These are phyloP conservation scores for Dipodomys ordii DNA, from an alignment of 2,113 vertebrate genomes.

Conservation along the genomic window DNA sequence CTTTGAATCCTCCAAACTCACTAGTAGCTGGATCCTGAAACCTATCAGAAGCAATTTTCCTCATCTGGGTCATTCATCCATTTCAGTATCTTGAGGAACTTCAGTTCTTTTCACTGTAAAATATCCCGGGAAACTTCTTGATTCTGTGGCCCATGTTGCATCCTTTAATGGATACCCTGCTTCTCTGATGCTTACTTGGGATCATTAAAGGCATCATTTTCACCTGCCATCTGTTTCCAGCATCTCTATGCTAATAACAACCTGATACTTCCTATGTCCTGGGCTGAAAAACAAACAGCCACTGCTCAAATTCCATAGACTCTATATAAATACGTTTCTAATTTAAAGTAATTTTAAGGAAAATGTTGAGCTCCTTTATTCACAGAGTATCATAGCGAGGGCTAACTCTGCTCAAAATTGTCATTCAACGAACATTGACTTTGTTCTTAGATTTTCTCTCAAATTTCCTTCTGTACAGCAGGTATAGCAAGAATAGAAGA, in stretches of 20 bases:
- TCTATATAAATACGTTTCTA: neutral
- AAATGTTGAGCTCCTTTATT: neutral
- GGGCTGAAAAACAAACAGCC: neutral
- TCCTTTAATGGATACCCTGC: neutral
- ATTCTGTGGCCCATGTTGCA: neutral
- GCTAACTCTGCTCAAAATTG: neutral
- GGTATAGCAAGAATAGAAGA: no score
- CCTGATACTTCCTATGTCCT: neutral
- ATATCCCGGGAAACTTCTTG: neutral
- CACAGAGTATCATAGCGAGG: neutral
- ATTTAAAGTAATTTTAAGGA: slow-evolving; percentile 6
- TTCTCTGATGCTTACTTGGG: neutral
- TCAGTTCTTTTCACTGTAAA: neutral
- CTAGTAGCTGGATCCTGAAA: neutral
- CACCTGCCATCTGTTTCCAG: neutral
- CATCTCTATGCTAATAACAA: neutral
- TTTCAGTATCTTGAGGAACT: neutral
- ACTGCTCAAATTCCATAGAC: neutral
- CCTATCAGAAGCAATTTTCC: neutral
- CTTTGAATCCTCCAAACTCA: neutral
- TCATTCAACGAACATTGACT: neutral
- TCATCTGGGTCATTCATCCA: neutral
- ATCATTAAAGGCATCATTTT: neutral
- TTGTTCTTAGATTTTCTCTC: neutral
- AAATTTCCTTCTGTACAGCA: neutral